Conservation (phyloP, 2,888 invertebrate genomes). For the Conus canariensis region DNA sequence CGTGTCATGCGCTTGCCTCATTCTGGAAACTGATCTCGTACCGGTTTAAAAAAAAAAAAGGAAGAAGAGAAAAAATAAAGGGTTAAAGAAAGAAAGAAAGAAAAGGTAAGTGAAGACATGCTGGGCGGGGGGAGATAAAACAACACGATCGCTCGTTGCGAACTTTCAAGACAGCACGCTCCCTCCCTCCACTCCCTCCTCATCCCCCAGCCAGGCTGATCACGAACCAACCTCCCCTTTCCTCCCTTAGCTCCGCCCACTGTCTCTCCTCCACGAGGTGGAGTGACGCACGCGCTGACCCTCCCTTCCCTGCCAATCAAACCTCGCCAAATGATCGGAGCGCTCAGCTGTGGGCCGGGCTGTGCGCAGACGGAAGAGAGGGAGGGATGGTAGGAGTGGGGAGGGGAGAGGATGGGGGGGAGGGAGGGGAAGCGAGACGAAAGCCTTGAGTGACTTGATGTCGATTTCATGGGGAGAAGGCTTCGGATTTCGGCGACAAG, state of each 20-base stretch:
- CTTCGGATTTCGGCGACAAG: neutral
- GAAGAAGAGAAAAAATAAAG: too few relatives aligned
- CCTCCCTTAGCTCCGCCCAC: neutral
- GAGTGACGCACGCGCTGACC: neutral
- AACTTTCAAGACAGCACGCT: too few relatives aligned
- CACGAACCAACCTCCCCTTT: neutral
- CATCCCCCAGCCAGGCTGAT: neutral
- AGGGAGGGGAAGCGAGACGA: neutral
- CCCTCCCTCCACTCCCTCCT: too few relatives aligned
- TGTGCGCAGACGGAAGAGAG: neutral
- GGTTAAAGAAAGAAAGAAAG: too few relatives aligned
- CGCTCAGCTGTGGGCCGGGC: too few relatives aligned
- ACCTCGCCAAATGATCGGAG: neutral
- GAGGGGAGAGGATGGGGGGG: neutral
- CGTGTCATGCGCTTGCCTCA: too few relatives aligned
- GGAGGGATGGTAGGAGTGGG: neutral
- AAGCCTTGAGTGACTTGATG: neutral
- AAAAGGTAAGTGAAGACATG: too few relatives aligned
- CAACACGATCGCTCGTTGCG: too few relatives aligned
- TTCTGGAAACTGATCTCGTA: too few relatives aligned
- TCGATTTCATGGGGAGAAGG: neutral
- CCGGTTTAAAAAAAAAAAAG: too few relatives aligned
- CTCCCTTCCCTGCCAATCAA: slow-evolving; percentile 7
- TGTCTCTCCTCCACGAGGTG: neutral
- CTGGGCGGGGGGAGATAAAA: too few relatives aligned